These are phyloP conservation scores for Hemicrepidius hirtus DNA, from an alignment of 2,888 invertebrate species.

Conservation along the genomic window DNA sequence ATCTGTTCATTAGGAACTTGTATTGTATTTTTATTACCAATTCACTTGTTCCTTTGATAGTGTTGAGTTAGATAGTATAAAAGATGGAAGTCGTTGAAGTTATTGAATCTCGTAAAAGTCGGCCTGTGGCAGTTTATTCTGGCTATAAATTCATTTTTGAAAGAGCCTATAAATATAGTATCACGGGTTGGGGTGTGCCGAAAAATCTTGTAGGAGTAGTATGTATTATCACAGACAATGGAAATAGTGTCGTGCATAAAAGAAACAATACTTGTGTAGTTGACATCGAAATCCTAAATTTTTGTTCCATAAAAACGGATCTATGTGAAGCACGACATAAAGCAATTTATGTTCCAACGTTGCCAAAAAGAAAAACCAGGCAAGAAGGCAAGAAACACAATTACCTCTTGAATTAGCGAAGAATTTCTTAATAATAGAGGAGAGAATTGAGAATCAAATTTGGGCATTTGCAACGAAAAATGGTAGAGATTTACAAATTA, in stretches of 20 bases:
- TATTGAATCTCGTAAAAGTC: not conserved
- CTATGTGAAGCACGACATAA: not conserved
- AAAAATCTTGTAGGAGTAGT: not conserved
- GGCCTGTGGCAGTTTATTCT: not conserved
- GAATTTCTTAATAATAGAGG: not conserved
- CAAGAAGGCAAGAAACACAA: not conserved
- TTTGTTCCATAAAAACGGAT: not conserved
- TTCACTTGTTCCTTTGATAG: too few species aligned
- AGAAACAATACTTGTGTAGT: not conserved
- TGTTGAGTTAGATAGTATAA: too few species aligned
- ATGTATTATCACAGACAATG: not conserved
- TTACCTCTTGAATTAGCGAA: not conserved
- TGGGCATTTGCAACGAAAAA: too few species aligned
- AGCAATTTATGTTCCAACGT: not conserved
- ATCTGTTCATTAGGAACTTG: too few species aligned
- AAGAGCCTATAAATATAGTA: not conserved
- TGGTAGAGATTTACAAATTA: too few species aligned
- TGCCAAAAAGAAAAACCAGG: too few species aligned
- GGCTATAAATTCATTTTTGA: not conserved
- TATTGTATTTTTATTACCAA: too few species aligned
- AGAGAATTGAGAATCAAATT: too few species aligned
- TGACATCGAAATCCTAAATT: not conserved
- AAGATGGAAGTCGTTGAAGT: not conserved
- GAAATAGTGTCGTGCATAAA: not conserved
- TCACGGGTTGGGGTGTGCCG: slow-evolving; percentile 1